These are phyloP conservation scores for Oryctes rhinoceros DNA, from an alignment of 1,140 invertebrate species.

Conservation along the genomic window DNA sequence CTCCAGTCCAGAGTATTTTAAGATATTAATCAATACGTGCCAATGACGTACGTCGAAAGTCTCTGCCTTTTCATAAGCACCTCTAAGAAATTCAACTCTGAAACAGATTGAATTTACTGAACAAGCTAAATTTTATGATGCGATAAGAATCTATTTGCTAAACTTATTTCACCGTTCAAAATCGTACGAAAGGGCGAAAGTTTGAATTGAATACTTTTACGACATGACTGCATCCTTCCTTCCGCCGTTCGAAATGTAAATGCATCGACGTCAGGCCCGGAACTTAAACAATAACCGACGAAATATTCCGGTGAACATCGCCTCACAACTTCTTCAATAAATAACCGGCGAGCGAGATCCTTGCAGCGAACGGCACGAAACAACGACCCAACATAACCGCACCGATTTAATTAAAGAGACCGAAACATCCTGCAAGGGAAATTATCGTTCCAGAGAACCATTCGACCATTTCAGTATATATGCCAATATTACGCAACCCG, in stretches of 20 bases:
- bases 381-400: background rate
- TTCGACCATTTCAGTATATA: background rate
- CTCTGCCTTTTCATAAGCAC: too few relatives aligned
- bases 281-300: background rate
- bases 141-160: background rate
- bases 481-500: background rate
- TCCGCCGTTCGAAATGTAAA: background rate
- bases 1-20: too few relatives aligned
- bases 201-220: background rate
- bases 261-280: background rate
- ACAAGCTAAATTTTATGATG: background rate
- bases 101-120: background rate
- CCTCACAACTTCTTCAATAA: conserved; percentile 1
- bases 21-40: too few relatives aligned
- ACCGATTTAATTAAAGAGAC: background rate
- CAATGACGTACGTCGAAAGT: too few relatives aligned
- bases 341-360: background rate
- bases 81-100: too few relatives aligned
- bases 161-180: background rate
- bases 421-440: background rate
- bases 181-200: background rate
- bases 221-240: background rate
- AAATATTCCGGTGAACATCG: background rate
- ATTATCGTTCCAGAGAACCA: background rate
- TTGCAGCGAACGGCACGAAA: background rate